A percentile compares a stretch with the other conserved stretches of the same genome.
Conservation (phyloP, 2,888 invertebrate genomes). For the Dicyrtoma fusca region DNA sequence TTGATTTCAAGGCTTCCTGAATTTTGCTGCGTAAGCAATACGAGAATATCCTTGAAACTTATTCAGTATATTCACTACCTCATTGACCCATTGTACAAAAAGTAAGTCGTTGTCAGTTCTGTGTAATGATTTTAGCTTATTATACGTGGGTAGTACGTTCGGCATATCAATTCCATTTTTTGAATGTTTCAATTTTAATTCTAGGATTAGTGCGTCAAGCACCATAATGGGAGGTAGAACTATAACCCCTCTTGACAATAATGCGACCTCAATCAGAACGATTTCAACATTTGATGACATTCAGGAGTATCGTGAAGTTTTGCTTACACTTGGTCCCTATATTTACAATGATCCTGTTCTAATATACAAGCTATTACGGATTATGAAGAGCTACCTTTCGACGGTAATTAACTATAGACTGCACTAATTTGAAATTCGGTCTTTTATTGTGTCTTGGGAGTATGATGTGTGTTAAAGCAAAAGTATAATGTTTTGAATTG, state of each 20-base stretch:
- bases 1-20: slow-evolving; percentile 82
- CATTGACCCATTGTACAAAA: slow-evolving; percentile 83
- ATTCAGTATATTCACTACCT: slow-evolving; percentile 79
- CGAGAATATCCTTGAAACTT: slow-evolving; percentile 70
- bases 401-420: no score
- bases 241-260: not conserved
- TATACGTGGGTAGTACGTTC: not conserved
- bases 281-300: slow-evolving; percentile 69
- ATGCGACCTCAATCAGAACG: slow-evolving; percentile 1
- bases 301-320: slow-evolving; percentile 78
- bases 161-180: not conserved
- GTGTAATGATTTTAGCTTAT: not conserved
- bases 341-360: slow-evolving; percentile 84
- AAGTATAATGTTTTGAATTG: no score
- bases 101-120: slow-evolving; percentile 69
- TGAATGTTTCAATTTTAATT: not conserved
- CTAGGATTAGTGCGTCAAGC: slow-evolving; percentile 24
- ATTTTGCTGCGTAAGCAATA: slow-evolving; percentile 73
- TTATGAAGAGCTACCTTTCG: slow-evolving; percentile 63
- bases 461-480: no score
- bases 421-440: no score
- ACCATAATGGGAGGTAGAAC: slow-evolving; percentile 12
- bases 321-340: slow-evolving; percentile 82
- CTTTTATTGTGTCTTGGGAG: no score
- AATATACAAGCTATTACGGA: slow-evolving; percentile 78